Evolutionary conservation across 2,797 vertebrate species (phyloP).

Genomic region (Alcedo quadribrachys): DNA sequence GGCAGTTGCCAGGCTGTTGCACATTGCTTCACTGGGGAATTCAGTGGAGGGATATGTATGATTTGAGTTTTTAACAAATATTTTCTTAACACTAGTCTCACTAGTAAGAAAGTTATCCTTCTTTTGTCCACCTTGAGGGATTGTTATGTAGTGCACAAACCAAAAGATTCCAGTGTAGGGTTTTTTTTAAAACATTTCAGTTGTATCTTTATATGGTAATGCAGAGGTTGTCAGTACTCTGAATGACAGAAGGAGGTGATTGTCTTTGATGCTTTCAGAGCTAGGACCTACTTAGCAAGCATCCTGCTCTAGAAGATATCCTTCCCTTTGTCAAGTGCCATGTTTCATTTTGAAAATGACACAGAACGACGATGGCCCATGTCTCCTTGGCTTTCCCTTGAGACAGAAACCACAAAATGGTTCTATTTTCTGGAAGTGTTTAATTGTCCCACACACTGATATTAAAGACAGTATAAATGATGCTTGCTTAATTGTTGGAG

Average conservation of each 20-base stretch:
- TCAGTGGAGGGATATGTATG: not conserved
- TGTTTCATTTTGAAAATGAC: conserved; percentile 25
- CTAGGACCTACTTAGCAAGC: not conserved
- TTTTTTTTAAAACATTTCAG: not conserved
- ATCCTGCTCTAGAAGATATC: not conserved
- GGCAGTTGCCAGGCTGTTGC: not conserved
- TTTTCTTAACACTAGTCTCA: not conserved
- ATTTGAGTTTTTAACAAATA: not conserved
- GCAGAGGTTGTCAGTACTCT: not conserved
- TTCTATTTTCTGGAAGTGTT: not conserved
- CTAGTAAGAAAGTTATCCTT: not conserved
- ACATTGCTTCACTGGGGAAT: not conserved
- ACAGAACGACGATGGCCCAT: not conserved
- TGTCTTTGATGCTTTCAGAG: not conserved
- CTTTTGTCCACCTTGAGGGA: not conserved
- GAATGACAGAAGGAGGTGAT: not conserved
- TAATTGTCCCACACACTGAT: not conserved
- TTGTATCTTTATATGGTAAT: not conserved
- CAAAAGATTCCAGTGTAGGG: not conserved
- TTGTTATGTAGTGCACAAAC: not conserved
- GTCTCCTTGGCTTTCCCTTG: conserved; percentile 29
- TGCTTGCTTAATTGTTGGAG: not conserved
- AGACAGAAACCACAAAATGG: conserved; percentile 1
- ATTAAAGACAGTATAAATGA: not conserved
- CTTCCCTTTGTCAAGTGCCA: conserved; percentile 22